phyloP scores from a whole-genome alignment of 2,113 vertebrate genomes.

The Lontra canadensis region DNA sequence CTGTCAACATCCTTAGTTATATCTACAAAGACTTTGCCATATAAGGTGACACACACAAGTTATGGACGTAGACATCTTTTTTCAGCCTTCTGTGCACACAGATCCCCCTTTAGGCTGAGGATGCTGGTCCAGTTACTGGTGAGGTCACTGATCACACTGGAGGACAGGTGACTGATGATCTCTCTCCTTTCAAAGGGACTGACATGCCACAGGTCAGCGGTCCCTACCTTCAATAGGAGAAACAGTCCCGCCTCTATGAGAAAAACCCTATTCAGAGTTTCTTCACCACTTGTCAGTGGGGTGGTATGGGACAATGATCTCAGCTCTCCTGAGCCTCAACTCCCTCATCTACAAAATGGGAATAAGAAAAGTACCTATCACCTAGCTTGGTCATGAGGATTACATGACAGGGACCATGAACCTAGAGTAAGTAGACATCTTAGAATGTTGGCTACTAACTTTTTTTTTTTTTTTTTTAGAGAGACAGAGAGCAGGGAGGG shows the following conservation, averaged over 20 bases:
- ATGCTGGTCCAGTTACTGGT: accelerated
- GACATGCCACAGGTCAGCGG: not conserved
- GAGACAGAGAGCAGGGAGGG: not conserved
- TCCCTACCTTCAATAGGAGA: not conserved
- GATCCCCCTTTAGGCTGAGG: not conserved
- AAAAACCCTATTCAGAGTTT: not conserved
- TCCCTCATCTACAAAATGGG: not conserved
- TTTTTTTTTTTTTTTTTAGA: not conserved
- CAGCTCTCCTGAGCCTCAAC: not conserved
- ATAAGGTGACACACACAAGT: not conserved
- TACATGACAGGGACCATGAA: not conserved
- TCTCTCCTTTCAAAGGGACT: not conserved
- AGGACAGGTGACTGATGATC: not conserved
- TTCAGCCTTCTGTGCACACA: not conserved
- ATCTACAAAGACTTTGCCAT: not conserved
- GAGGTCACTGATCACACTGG: not conserved
- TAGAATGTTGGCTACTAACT: not conserved
- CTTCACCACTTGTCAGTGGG: not conserved
- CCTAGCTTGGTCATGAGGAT: not conserved
- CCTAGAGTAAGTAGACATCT: not conserved
- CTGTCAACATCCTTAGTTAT: not conserved
- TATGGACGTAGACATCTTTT: not conserved
- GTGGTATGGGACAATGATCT: not conserved
- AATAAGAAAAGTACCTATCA: not conserved
- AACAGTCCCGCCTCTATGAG: not conserved